Evolutionary conservation across 2,113 vertebrate species (phyloP), one percentile per base, ranked within the genome.

Genomic region (Columba janthina): DNA sequence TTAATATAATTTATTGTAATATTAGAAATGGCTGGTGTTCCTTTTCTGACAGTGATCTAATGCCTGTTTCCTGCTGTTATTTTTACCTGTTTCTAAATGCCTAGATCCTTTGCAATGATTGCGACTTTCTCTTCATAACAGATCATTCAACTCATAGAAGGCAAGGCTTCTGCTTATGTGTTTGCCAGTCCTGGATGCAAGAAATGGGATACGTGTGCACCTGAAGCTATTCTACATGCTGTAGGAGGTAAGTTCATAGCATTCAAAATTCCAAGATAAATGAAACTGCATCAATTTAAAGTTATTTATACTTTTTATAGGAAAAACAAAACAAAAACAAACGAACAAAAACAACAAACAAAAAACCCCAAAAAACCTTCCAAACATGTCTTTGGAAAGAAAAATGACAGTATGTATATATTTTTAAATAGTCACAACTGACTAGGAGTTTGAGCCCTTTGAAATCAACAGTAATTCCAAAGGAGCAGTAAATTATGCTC

Each of bases 101-200:
- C 5, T 81, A 48, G 11, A 66, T 85, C 4, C 12, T 90, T 74
- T 91, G 57, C 20, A 94, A 57, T 90, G n/a, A 92, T 32, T 91
- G 29, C 9, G 36, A 31, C 44, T 89, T 40, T 96, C 65, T 75
- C 5, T 93, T 78, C 36, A 11, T 94, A 87, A 77, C 95, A 99
- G 99, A 98, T 99, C 76, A 99, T 99, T 95, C 99, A 99, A 73
- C 98, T 99, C 29, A 97, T 99, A 89, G 99, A 99, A 97, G 99
- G 99, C 56, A 99, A 98, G 74, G 99, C 99, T 42, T 99, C 99
- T 34, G 99, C 99, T 24, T 99, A 99, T 31, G 98, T 99, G 29
- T 99, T 99, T 95, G 99, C 99, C 28, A 99, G 99, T 96, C 99
- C 98, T 38, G 99, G 99, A 5, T 99, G 99, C 97, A 99, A 99